Conservation (phyloP, 2,888 invertebrate genomes). For the Stomorhina lunata region DNA sequence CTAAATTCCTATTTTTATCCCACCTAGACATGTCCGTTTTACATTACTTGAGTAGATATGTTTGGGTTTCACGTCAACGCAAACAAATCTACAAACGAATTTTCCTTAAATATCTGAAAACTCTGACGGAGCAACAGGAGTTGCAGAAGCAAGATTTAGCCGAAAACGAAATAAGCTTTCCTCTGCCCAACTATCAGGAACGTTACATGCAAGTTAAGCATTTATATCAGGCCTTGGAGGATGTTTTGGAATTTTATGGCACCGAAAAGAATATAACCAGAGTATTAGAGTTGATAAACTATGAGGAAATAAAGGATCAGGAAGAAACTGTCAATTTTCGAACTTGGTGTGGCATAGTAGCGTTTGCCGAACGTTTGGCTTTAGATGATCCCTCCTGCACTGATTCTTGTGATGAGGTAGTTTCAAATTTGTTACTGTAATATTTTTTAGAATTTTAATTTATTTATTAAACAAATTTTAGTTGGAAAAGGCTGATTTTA, state of each 20-base stretch:
- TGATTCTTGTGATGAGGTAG: conserved; percentile 87
- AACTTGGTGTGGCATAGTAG: conserved; percentile 89
- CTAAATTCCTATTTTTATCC: no score
- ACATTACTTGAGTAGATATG: conserved; percentile 86
- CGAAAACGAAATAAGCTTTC: conserved; percentile 68
- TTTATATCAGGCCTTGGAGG: conserved; percentile 78
- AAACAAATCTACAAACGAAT: conserved; percentile 82
- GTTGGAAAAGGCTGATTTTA: conserved; percentile 86
- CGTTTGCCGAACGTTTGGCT: conserved; percentile 85
- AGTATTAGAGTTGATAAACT: conserved; percentile 72
- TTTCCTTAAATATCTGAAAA: conserved; percentile 79
- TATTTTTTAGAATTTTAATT: neutral
- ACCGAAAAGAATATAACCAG: conserved; percentile 75
- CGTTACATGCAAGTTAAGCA: conserved; percentile 73
- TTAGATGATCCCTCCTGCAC: conserved; percentile 78
- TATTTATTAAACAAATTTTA: conserved; percentile 68
- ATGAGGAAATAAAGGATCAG: conserved; percentile 66
- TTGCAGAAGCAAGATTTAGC: neutral
- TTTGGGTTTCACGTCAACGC: conserved; percentile 82
- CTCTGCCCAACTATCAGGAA: conserved; percentile 71
- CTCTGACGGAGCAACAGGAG: neutral
- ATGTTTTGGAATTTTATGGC: conserved; percentile 79
- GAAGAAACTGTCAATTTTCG: conserved; percentile 83
- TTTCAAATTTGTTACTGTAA: neutral
- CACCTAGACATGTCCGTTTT: conserved; percentile 87